Evolutionary conservation across 2,113 vertebrate species (phyloP), one percentile per base, ranked within the genome.

Genomic region (Neotragus pygmaeus): DNA sequence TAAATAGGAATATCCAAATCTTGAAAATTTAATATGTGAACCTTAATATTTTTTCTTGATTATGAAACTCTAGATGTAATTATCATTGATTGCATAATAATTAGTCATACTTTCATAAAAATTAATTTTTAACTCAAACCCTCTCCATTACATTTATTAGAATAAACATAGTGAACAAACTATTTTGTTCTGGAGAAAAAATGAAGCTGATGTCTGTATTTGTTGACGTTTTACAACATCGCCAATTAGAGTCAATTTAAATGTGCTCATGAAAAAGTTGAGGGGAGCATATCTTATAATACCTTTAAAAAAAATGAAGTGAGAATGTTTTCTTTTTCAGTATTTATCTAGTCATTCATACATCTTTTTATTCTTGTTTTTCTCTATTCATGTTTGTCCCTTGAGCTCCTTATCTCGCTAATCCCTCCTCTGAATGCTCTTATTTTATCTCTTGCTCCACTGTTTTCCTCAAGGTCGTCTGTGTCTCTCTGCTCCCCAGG

Each of bases 391-490:
- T 60, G 82, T 96, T 98, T 97, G 97, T 98, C 93, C 97, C 98
- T 97, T 98, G 96, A 98, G 98, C 96, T 98, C 88, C 89, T 98
- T 98, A 97, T 98, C 98, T 98, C 93, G 94, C 90, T 97, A 97
- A 98, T 96, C 94, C 97, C 95, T 98, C 96, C 98, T 97, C 97
- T 95, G 97, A 97, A 98, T 97, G 97, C 97, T 98, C 97, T 98
- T 95, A 97, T 97, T 98, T 98, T 98, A 98, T 98, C 98, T 98
- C 94, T 97, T 96, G 89, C 92, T 97, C 91, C 94, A 97, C 97
- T 60, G 80, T 97, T 98, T 98, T 97, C 97, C 98, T 98, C 96
- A 94, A 81, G 95, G 97, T 97, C 98, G 97, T 94, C 96, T 97
- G 96, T 97, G 97, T 95, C 97, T 96, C 92, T 98, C 97, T 98